Conservation (phyloP, 2,888 invertebrate species). For the Tanytarsus gracilentus region DNA sequence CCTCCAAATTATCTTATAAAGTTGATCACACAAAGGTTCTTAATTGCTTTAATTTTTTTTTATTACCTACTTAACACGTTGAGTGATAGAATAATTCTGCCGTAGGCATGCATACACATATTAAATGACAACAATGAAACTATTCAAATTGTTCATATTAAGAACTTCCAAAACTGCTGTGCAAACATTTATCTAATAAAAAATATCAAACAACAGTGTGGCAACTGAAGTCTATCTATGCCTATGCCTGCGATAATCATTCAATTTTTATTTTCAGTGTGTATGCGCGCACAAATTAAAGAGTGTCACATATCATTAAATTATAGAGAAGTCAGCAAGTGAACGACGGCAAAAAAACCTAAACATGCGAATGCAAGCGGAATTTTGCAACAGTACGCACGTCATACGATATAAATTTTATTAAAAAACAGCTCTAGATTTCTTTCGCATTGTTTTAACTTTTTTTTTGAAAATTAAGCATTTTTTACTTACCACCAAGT, state of each 20-base stretch:
- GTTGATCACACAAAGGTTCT: not conserved
- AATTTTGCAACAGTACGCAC: conserved; percentile 6
- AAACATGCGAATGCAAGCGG: conserved; percentile 4
- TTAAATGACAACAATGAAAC: not conserved
- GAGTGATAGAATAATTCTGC: conserved; percentile 2
- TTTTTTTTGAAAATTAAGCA: not conserved
- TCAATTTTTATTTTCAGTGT: not conserved
- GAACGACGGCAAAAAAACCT: conserved; percentile 6
- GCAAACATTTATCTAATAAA: conserved; percentile 22
- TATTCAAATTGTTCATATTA: not conserved
- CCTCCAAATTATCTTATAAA: not conserved
- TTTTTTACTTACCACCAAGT: conserved; percentile 15
- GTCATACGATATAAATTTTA: not conserved
- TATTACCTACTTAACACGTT: not conserved
- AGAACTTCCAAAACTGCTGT: conserved; percentile 14
- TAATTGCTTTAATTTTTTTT: not conserved
- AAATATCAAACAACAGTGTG: not conserved
- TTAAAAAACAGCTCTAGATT: not conserved
- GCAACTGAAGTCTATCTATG: conserved; percentile 11
- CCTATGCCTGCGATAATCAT: not conserved
- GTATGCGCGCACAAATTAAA: not conserved
- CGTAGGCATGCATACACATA: conserved; percentile 1
- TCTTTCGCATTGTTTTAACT: not conserved
- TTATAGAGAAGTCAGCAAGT: not conserved
- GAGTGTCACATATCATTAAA: not conserved